These are phyloP conservation scores for Gadopsis marmoratus DNA, from an alignment of 2,797 vertebrate species.

Conservation along the genomic window DNA sequence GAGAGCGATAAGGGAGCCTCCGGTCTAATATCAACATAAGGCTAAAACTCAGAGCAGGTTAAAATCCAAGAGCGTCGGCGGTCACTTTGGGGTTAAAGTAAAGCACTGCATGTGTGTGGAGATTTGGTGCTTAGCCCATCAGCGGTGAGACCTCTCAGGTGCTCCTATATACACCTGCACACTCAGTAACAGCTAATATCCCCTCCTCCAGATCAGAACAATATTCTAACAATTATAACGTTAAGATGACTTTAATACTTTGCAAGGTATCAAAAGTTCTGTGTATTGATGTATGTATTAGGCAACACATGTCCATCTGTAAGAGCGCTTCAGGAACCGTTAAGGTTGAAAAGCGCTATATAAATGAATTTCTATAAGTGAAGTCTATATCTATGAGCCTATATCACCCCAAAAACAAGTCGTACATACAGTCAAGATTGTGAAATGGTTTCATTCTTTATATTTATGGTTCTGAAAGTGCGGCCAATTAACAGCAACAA, in stretches of 20 bases:
- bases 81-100: conserved; percentile 65
- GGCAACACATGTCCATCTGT: conserved; percentile 20
- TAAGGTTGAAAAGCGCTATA: too few relatives aligned
- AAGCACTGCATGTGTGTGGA: conserved; percentile 71
- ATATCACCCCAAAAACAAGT: conserved; percentile 35
- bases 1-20: conserved; percentile 24
- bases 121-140: conserved; percentile 63
- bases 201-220: conserved; percentile 42
- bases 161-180: conserved; percentile 69
- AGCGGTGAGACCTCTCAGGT: conserved; percentile 29
- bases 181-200: conserved; percentile 45
- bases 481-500: background rate
- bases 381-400: conserved; percentile 25
- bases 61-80: conserved; percentile 43
- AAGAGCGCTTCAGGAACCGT: too few relatives aligned
- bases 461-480: background rate
- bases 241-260: conserved; percentile 60
- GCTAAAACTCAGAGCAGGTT: conserved; percentile 36
- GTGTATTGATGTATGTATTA: conserved; percentile 37
- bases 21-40: conserved; percentile 47
- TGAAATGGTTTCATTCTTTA: conserved; percentile 46
- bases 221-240: conserved; percentile 47
- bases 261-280: conserved; percentile 50
- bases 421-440: conserved; percentile 13
- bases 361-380: too few relatives aligned